Percentiles rank a stretch among this genome's conserved stretches.
Conservation (phyloP, 2,797 vertebrate genomes). For the Eutrigla gurnardus region DNA sequence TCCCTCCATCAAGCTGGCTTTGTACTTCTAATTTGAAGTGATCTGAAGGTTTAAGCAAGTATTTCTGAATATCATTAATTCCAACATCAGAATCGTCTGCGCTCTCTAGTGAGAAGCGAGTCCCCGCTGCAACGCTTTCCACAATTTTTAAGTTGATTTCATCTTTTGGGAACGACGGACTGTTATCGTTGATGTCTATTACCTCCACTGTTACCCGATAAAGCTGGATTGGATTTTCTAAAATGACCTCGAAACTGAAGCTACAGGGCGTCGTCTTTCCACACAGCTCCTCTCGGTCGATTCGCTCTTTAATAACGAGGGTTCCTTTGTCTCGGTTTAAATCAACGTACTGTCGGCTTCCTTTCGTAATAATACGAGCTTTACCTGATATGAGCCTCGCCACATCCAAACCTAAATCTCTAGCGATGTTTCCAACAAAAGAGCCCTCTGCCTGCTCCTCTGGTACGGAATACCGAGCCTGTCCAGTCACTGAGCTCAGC, state of each 20-base stretch:
- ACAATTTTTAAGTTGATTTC: constrained; percentile 57
- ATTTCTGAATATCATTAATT: constrained; percentile 71
- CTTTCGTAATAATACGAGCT: constrained; percentile 73
- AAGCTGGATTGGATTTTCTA: constrained; percentile 81
- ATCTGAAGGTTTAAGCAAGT: constrained; percentile 54
- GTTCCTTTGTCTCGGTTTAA: constrained; percentile 79
- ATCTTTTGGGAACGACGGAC: constrained; percentile 66
- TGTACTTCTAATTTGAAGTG: constrained; percentile 71
- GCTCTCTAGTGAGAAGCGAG: constrained; percentile 52
- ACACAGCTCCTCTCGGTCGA: constrained; percentile 80
- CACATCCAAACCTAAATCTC: constrained; percentile 78
- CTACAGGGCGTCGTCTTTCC: constrained; percentile 79
- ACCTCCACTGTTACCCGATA: constrained; percentile 77
- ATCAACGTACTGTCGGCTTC: constrained; percentile 71
- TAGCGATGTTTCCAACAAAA: constrained; percentile 77
- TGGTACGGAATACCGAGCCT: constrained; percentile 76
- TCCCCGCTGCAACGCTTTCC: constrained; percentile 41
- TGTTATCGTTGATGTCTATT: constrained; percentile 80
- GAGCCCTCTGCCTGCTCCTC: constrained; percentile 79
- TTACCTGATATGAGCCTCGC: constrained; percentile 70
- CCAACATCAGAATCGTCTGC: constrained; percentile 73
- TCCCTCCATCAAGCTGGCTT: constrained; percentile 35
- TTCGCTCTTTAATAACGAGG: constrained; percentile 74
- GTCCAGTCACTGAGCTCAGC: constrained; percentile 60
- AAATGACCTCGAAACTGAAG: constrained; percentile 79